phyloP scores from a whole-genome alignment of 2,113 vertebrate genomes.

The Choloepus hoffmanni region DNA sequence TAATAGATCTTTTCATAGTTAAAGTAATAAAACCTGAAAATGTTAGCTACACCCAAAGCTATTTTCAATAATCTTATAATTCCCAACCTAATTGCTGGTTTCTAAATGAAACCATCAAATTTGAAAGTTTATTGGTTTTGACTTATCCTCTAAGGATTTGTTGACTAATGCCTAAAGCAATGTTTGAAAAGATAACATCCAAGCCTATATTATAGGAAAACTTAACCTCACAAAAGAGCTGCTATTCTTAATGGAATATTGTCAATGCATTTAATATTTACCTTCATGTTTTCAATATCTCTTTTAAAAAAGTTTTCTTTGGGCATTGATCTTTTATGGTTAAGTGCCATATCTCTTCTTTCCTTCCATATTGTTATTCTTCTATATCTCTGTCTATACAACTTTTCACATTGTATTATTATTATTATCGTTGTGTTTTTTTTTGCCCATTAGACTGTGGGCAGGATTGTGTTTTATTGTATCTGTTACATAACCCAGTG shows the following conservation, averaged over 20 bases:
- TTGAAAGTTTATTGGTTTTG: background rate
- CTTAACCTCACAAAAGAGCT: background rate
- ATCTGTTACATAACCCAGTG: background rate
- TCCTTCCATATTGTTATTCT: background rate
- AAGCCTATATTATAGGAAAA: background rate
- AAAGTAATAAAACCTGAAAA: background rate
- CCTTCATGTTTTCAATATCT: background rate
- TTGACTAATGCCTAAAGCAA: background rate
- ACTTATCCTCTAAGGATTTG: background rate
- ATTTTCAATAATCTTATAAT: background rate
- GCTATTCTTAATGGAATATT: background rate
- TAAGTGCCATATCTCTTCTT: background rate
- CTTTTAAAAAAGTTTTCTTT: background rate
- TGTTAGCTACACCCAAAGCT: background rate
- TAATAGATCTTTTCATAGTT: background rate
- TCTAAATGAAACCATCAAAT: background rate
- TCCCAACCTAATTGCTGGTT: background rate
- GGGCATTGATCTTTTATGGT: background rate
- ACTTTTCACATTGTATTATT: background rate
- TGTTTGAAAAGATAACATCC: background rate
- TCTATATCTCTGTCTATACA: background rate
- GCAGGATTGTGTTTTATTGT: background rate
- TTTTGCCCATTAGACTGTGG: background rate
- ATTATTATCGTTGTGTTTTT: background rate
- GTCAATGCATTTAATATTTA: background rate